Base-by-base conservation (phyloP, 1,140 invertebrate species). In the Orius insidiosus region DNA sequence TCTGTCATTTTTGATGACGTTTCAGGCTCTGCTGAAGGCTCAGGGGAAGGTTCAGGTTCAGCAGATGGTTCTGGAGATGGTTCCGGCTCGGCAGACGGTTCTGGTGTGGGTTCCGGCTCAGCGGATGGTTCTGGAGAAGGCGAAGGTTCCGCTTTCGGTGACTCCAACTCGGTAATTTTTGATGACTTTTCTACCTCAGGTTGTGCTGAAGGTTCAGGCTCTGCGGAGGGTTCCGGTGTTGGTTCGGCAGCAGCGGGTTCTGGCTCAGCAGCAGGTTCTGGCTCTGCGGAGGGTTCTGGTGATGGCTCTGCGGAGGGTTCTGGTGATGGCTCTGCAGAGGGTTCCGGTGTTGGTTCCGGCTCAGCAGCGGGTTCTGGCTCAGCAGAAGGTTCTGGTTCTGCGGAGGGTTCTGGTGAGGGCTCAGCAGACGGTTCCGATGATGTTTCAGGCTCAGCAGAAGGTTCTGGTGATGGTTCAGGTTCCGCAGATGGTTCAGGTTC, bases 201-300 rank as follows among this genome's bases (percentile, higher is more conserved):
- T 52, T 49, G 60, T n/a, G 57, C 54, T 55, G 61, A 57, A 14
- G 54, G 50, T 56, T 65, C 59, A 14, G 61, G 62, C 37, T 46
- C 52, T 32, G 57, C 52, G 41, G 56, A n/a, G n/a, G n/a, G n/a
- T n/a, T n/a, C n/a, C n/a, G n/a, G n/a, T n/a, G n/a, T 52, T n/a
- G n/a, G n/a, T n/a, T n/a, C n/a, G n/a, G n/a, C n/a, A n/a, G n/a
- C n/a, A n/a, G n/a, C n/a, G 57, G 48, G 31, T 39, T 46, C 53
- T 1, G 57, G 50, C 53, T 59, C 56, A 9, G 54, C 44, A 45
- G 53, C 51, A 11, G 59, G 52, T 24, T 47, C 49, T 32, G 59
- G 52, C 30, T 47, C 49, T 32, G 42, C 37, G 9, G 32, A 38
- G 6, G 45, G 40, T 38, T 41, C 44, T 15, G 50, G n/a, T 30